A percentile compares a stretch with the other conserved stretches of the same genome.
Evolutionary conservation across 2,888 invertebrate genomes (phyloP).

Genomic region (Frankliniella intonsa): DNA sequence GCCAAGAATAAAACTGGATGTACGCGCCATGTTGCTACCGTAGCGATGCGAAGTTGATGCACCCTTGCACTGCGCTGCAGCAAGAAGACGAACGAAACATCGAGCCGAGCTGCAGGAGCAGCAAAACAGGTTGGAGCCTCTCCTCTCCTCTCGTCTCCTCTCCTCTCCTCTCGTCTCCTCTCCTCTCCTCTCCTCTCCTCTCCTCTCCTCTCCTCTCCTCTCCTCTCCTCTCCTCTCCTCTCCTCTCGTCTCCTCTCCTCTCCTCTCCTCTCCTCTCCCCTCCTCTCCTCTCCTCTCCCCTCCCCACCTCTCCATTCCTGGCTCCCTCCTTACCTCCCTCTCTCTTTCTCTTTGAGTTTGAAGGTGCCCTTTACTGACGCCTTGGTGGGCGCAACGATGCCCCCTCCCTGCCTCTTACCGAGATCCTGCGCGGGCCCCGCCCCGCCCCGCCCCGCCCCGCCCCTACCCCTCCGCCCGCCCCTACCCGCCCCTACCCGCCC

Average conservation of each 20-base stretch:
- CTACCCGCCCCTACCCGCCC: too few relatives aligned
- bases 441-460: not conserved
- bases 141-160: too few relatives aligned
- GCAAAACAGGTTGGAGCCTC: not conserved
- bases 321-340: not conserved
- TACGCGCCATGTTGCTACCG: too few relatives aligned
- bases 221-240: not conserved
- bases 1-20: too few relatives aligned
- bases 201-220: not conserved
- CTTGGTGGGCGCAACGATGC: not conserved
- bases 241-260: not conserved
- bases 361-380: constrained; percentile 9
- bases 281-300: not conserved
- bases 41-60: too few relatives aligned
- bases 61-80: not conserved
- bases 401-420: not conserved
- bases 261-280: not conserved
- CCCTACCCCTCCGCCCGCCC: too few relatives aligned
- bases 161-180: too few relatives aligned
- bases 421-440: not conserved
- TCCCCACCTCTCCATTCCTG: not conserved
- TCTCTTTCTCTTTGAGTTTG: not conserved
- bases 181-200: not conserved
- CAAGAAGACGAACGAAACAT: not conserved
- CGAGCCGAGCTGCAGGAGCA: not conserved